Evolutionary conservation across 92 coral and sea anemone genomes (phyloP).

Genomic region (Porites rus): DNA sequence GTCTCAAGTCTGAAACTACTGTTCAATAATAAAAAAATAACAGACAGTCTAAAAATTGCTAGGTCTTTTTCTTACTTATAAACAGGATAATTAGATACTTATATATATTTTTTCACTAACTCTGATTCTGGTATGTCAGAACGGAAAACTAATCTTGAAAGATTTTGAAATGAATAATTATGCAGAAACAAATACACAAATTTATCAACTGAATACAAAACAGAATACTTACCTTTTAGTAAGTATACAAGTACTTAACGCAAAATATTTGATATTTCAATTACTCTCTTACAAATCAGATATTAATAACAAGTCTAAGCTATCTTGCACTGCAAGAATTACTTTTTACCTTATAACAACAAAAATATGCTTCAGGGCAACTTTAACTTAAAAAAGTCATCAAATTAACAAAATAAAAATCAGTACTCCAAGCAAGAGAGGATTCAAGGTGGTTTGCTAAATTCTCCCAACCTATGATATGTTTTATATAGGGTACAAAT

Average conservation of each 20-base stretch:
- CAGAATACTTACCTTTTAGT: background rate
- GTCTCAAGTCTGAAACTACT: background rate
- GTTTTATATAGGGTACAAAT: background rate
- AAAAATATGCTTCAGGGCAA: background rate
- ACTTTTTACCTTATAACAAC: background rate
- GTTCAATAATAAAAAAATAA: no score
- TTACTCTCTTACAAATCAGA: background rate
- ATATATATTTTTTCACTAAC: background rate
- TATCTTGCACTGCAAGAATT: slow-evolving; percentile 2
- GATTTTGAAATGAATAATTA: background rate
- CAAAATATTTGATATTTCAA: background rate
- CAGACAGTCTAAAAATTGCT: background rate
- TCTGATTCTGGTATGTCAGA: slow-evolving; percentile 22
- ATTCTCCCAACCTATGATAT: background rate
- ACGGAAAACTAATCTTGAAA: background rate
- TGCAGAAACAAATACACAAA: background rate
- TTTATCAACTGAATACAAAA: no score
- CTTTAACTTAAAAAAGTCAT: background rate
- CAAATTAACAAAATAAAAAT: background rate
- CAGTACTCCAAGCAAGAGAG: background rate
- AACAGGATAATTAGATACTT: slow-evolving; percentile 7
- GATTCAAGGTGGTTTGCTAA: background rate
- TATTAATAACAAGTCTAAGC: background rate
- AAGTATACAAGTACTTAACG: background rate
- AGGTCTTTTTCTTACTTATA: background rate